Percentiles rank a stretch among this genome's conserved stretches.
Conservation (phyloP, 2,113 vertebrate genomes). For the Astur gentilis region DNA sequence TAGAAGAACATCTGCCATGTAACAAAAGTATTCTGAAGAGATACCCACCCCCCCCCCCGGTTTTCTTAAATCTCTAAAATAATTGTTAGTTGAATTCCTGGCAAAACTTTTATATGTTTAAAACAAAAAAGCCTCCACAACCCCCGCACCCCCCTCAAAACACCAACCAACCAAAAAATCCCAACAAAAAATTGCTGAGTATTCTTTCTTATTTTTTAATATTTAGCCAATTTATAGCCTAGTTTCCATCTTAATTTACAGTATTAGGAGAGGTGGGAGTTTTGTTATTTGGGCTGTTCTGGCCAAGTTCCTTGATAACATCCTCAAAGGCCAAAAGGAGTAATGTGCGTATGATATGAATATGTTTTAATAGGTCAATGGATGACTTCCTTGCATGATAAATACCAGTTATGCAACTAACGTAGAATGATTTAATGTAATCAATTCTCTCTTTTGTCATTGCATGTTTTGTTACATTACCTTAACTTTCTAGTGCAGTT, state of each 20-base stretch:
- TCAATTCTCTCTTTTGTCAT: neutral
- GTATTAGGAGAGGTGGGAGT: neutral
- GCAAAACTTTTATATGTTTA: neutral
- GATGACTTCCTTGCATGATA: neutral
- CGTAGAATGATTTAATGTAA: neutral
- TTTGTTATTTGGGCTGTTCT: neutral
- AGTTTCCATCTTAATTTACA: neutral
- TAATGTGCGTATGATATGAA: neutral
- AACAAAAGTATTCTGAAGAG: neutral
- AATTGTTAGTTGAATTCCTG: neutral
- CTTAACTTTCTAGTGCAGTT: neutral
- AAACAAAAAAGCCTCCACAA: neutral
- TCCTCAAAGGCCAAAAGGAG: neutral
- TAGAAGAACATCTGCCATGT: neutral
- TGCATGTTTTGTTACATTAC: neutral
- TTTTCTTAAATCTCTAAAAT: neutral
- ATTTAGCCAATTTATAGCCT: neutral
- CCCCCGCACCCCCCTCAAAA: too few relatives aligned
- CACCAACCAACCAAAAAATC: too few relatives aligned
- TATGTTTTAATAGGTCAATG: neutral
- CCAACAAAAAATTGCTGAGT: neutral
- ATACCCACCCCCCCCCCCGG: accelerated
- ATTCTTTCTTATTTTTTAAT: neutral
- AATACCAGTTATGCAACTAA: neutral
- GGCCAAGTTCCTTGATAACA: neutral